phyloP scores from a whole-genome alignment of 2,797 vertebrate species.

The Nothura maculosa region DNA sequence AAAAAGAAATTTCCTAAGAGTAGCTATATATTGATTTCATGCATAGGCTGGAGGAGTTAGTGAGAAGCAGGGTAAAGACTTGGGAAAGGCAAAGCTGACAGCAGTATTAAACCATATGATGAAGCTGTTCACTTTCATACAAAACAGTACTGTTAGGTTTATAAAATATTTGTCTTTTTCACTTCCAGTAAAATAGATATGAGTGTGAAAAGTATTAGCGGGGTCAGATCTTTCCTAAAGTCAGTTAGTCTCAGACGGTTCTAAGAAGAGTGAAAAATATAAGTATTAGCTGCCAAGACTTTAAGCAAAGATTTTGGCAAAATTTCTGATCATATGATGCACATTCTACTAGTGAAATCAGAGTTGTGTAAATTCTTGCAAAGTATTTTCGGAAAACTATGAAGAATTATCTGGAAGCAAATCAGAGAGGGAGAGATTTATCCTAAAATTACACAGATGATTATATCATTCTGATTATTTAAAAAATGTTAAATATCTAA shows the following conservation, averaged over 20 bases:
- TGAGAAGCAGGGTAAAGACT: neutral
- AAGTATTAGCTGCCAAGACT: neutral
- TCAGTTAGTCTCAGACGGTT: neutral
- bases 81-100: neutral
- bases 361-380: slow-evolving; percentile 1
- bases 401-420: slow-evolving; percentile 3
- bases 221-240: neutral
- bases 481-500: neutral
- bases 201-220: neutral
- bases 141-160: neutral
- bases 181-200: neutral
- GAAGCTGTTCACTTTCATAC: neutral
- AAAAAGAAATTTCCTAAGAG: neutral
- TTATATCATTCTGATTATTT: neutral
- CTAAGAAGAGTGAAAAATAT: neutral
- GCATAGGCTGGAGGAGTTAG: neutral
- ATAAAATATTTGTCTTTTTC: neutral
- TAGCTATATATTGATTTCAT: neutral
- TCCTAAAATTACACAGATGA: neutral
- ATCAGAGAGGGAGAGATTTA: neutral
- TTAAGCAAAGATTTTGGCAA: neutral
- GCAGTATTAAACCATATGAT: neutral
- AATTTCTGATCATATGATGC: neutral
- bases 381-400: slow-evolving; percentile 22
- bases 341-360: neutral